These are phyloP conservation scores for Sphenodon punctatus DNA, from an alignment of 2,797 vertebrate genomes.

Conservation along the genomic window DNA sequence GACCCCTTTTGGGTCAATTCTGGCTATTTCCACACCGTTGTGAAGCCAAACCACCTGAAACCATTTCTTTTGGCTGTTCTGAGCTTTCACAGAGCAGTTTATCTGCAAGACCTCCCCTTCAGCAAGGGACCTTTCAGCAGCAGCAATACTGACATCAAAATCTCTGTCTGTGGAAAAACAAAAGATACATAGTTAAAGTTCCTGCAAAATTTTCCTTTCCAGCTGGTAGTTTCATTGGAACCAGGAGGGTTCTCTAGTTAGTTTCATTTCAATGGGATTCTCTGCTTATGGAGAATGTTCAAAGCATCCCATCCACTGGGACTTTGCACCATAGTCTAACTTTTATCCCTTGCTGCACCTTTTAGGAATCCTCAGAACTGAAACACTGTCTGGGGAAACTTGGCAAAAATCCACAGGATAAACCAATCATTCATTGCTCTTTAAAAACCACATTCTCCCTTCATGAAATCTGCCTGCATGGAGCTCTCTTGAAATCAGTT, in stretches of 20 bases:
- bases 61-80: constrained; percentile 53
- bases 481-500: not conserved
- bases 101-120: constrained; percentile 79
- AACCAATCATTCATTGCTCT: not conserved
- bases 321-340: not conserved
- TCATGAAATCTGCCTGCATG: not conserved
- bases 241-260: not conserved
- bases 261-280: not conserved
- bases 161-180: constrained; percentile 57
- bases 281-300: rapidly evolving
- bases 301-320: not conserved
- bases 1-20: constrained; percentile 76
- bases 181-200: constrained; percentile 8
- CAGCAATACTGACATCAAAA: constrained; percentile 66
- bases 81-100: constrained; percentile 67
- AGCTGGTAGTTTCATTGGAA: not conserved
- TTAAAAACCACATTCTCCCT: not conserved
- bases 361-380: not conserved
- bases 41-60: constrained; percentile 81
- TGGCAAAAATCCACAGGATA: not conserved
- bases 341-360: not conserved
- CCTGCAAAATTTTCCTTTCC: not conserved
- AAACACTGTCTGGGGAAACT: not conserved
- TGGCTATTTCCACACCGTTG: constrained; percentile 59
- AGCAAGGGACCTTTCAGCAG: constrained; percentile 32